A percentile compares a stretch with the other conserved stretches of the same genome.
These are phyloP conservation scores for Pyrrhosoma nymphula DNA, from an alignment of 2,888 invertebrate genomes.

Conservation along the genomic window DNA sequence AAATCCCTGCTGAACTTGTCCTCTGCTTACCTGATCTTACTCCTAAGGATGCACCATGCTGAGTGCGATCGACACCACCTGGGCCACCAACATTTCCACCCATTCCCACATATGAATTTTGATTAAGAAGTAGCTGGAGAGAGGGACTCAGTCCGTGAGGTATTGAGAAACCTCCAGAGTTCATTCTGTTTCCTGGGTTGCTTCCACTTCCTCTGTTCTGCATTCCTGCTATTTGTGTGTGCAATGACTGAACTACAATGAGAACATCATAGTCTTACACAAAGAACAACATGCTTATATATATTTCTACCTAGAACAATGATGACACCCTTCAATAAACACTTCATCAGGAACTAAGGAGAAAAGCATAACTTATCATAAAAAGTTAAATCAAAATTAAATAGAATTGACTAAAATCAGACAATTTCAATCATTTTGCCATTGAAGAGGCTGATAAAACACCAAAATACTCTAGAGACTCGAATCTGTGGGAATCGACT, in stretches of 20 bases:
- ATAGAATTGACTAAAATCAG: too few relatives aligned
- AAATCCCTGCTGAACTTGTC: not conserved
- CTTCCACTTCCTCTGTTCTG: conserved; percentile 75
- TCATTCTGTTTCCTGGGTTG: conserved; percentile 36
- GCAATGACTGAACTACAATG: conserved; percentile 69
- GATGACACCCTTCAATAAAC: too few relatives aligned
- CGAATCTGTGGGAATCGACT: too few relatives aligned
- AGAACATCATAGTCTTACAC: not conserved
- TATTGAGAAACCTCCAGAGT: conserved; percentile 72
- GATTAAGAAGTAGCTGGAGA: conserved; percentile 70
- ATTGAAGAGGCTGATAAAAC: too few relatives aligned
- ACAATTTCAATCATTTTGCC: too few relatives aligned
- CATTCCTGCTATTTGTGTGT: conserved; percentile 75
- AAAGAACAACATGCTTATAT: too few relatives aligned
- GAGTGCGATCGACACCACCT: conserved; percentile 54
- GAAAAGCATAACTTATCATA: too few relatives aligned
- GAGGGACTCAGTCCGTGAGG: conserved; percentile 69
- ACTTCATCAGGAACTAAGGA: too few relatives aligned
- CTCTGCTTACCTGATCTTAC: conserved; percentile 51
- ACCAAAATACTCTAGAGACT: too few relatives aligned
- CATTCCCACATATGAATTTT: conserved; percentile 67
- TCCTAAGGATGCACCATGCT: conserved; percentile 66
- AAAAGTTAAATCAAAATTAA: too few relatives aligned
- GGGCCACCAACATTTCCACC: conserved; percentile 53
- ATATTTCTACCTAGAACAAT: not conserved